Evolutionary conservation across 2,797 vertebrate species (phyloP).

Genomic region (Borostomias antarcticus): DNA sequence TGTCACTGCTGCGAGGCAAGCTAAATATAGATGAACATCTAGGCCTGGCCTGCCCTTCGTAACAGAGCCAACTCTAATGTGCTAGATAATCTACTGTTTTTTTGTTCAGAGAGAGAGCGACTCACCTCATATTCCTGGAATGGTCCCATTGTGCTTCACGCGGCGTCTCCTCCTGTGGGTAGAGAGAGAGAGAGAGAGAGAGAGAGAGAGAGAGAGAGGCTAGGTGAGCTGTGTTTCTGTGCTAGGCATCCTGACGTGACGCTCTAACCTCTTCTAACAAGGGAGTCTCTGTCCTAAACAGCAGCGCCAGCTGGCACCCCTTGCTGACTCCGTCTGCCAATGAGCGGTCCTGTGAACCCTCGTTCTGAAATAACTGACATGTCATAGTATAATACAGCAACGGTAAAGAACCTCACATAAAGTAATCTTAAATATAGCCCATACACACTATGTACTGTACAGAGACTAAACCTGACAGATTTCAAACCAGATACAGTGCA

Average conservation of each 20-base stretch:
- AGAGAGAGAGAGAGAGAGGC: constrained; percentile 36
- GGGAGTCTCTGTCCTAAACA: constrained; percentile 45
- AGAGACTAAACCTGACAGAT: too few relatives aligned
- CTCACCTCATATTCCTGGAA: constrained; percentile 80
- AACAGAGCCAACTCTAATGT: neutral
- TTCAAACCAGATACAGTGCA: too few relatives aligned
- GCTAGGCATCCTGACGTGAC: constrained; percentile 42
- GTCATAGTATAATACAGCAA: too few relatives aligned
- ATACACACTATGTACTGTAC: too few relatives aligned
- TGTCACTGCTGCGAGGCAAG: neutral
- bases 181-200: too few relatives aligned
- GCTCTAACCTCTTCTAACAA: constrained; percentile 43
- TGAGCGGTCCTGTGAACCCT: neutral
- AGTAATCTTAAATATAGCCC: too few relatives aligned
- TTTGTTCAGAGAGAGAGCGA: too few relatives aligned
- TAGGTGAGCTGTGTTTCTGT: constrained; percentile 24
- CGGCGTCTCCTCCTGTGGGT: constrained; percentile 46
- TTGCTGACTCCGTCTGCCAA: too few relatives aligned
- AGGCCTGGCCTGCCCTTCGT: too few relatives aligned
- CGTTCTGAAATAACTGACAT: neutral
- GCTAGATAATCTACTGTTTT: neutral
- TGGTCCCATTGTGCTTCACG: constrained; percentile 76
- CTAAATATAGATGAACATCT: neutral
- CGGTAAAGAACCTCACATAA: too few relatives aligned
- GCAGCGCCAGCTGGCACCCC: too few relatives aligned